Conservation (phyloP, 1,140 invertebrate genomes). For the Drosophila rufa region DNA sequence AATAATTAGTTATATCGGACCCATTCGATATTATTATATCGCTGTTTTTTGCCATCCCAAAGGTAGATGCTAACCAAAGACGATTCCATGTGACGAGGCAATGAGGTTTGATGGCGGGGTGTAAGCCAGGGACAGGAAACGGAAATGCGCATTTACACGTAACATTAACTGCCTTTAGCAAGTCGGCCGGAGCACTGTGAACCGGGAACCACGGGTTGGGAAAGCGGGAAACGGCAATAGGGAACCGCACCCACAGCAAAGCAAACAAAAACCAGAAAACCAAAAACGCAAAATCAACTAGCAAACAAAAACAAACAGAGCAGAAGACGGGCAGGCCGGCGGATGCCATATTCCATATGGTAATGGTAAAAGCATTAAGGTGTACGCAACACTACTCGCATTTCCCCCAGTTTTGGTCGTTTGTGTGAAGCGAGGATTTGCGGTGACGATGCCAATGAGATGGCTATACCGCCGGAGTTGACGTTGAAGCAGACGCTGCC, state of each 20-base stretch:
- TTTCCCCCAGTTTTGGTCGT: constrained; percentile 20
- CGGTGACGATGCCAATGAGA: constrained; percentile 70
- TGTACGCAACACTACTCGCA: constrained; percentile 46
- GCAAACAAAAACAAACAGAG: constrained; percentile 55
- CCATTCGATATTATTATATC: neutral
- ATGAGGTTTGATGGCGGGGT: constrained; percentile 14
- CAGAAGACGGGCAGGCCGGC: constrained; percentile 6
- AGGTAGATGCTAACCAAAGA: neutral
- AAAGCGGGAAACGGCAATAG: constrained; percentile 1
- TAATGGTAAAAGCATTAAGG: constrained; percentile 81
- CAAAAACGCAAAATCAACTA: constrained; percentile 79
- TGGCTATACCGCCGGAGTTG: constrained; percentile 38
- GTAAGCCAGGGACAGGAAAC: constrained; percentile 59
- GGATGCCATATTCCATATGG: constrained; percentile 60
- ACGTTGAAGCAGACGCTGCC: constrained; percentile 24
- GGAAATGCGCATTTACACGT: constrained; percentile 83
- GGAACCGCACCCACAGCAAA: constrained; percentile 40
- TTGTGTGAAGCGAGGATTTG: constrained; percentile 66
- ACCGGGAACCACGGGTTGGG: neutral
- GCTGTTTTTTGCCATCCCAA: neutral
- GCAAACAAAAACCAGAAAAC: constrained; percentile 72
- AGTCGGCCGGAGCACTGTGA: constrained; percentile 17
- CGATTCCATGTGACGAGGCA: neutral
- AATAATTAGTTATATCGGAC: too few relatives aligned
- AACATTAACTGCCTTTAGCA: constrained; percentile 77